Evolutionary conservation across 1,140 invertebrate species (phyloP).

Genomic region (Helicoverpa zea): DNA sequence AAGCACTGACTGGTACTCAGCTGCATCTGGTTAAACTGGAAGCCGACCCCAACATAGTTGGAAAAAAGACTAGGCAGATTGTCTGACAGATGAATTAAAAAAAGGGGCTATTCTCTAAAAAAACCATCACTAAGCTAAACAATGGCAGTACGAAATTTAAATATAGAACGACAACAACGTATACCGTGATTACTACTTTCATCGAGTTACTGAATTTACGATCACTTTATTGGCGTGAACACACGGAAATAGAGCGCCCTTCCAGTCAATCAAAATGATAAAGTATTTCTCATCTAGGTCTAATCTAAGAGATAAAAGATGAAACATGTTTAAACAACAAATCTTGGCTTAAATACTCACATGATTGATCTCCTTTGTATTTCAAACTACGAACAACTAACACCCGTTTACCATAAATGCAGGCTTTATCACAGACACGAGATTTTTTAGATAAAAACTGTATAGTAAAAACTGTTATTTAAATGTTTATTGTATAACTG

Average conservation of each 20-base stretch:
- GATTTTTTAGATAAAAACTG: not conserved
- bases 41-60: too few relatives aligned
- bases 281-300: not conserved
- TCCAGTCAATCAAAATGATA: constrained; percentile 36
- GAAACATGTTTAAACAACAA: constrained; percentile 3
- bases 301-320: not conserved
- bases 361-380: constrained; percentile 2
- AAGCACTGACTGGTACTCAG: too few relatives aligned
- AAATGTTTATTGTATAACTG: constrained; percentile 43
- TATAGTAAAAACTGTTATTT: constrained; percentile 2
- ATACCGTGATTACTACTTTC: not conserved
- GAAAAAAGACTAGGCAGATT: too few relatives aligned
- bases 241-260: constrained; percentile 20
- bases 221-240: constrained; percentile 20
- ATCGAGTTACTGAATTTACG: constrained; percentile 10
- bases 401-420: not conserved
- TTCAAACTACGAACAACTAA: not conserved
- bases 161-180: constrained; percentile 2
- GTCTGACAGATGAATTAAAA: not conserved
- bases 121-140: not conserved
- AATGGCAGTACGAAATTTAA: not conserved
- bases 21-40: too few relatives aligned
- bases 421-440: not conserved
- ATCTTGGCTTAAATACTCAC: constrained; percentile 12
- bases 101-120: not conserved